Evolutionary conservation across 2,797 vertebrate genomes (phyloP), one percentile per base, ranked within the genome.

Genomic region (Onychomys leucogaster): DNA sequence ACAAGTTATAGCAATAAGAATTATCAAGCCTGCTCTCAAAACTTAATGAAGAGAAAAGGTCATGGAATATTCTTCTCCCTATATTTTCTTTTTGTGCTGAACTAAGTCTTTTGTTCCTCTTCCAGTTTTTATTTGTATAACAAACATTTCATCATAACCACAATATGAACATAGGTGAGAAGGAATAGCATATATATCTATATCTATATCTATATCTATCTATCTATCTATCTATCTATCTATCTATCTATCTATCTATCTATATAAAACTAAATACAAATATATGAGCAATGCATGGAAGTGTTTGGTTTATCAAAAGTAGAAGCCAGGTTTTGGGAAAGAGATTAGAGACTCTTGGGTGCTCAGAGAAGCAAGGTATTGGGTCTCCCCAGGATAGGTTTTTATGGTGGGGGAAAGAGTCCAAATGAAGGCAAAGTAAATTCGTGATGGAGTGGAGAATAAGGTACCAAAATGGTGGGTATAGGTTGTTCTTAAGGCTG

Each of bases 141-240:
- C 59, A 77, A 81, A 77, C 57, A 65, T 88, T 55, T 92, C 69
- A 88, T 95, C 41, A 86, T 81, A 91, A 83, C 4, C 32, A 23
- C 4, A 4, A 1, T 27, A 2, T 57, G 55, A 52, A 13, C 6
- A 6, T n/a, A 46, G 11, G 5, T 43, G 21, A 89, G n/a, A 80
- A 4, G 4, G n/a, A 75, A 65, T 34, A 19, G 14, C 29, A 75
- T 34, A 78, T 73, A 76, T 23, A 43, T 23, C 41, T 6, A 52
- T 23, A 43, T 21, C 37, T 6, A 52, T 23, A 43, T 14, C 37
- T 4, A 52, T 23, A 43, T 21, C 37, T 6, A 52, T 5, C 46
- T 46, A 46, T 46, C 46, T 46, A 46, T 23, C n/a, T n/a, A n/a
- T n/a, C n/a, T n/a, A n/a, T n/a, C n/a, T n/a, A n/a, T n/a, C n/a